Conservation (phyloP, 1,140 invertebrate species). For the Drosophila pseudoobscura region DNA sequence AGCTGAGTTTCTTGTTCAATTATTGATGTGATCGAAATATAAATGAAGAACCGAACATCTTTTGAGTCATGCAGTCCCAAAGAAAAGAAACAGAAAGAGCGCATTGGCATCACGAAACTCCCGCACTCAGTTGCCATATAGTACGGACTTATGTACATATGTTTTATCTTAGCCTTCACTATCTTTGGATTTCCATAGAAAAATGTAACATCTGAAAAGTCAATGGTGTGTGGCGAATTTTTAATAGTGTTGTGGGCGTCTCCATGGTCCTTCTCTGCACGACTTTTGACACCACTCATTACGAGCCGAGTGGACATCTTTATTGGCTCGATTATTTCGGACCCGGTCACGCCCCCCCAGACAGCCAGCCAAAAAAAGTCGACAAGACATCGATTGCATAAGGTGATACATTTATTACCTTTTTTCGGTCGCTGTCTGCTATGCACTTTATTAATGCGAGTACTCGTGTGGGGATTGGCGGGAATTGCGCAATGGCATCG, state of each 20-base stretch:
- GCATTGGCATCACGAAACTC: too few species aligned
- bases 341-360: constrained; percentile 7
- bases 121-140: too few species aligned
- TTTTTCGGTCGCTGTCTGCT: background rate
- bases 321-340: constrained; percentile 12
- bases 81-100: too few species aligned
- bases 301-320: constrained; percentile 14
- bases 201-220: too few species aligned
- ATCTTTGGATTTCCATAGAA: too few species aligned
- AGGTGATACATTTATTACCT: constrained; percentile 8
- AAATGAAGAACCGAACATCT: background rate
- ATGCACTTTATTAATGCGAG: background rate
- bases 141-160: too few species aligned
- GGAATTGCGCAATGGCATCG: constrained; percentile 31
- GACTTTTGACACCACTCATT: constrained; percentile 20
- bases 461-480: background rate
- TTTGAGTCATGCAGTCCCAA: background rate
- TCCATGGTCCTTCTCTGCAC: background rate
- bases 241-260: too few species aligned
- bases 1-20: background rate
- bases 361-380: background rate
- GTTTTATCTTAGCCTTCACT: too few species aligned
- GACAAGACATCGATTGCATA: constrained; percentile 26
- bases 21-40: constrained; percentile 6
- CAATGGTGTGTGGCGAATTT: too few species aligned